Evolutionary conservation across 2,888 invertebrate genomes (phyloP).

Genomic region (Drosophila longiperda): DNA sequence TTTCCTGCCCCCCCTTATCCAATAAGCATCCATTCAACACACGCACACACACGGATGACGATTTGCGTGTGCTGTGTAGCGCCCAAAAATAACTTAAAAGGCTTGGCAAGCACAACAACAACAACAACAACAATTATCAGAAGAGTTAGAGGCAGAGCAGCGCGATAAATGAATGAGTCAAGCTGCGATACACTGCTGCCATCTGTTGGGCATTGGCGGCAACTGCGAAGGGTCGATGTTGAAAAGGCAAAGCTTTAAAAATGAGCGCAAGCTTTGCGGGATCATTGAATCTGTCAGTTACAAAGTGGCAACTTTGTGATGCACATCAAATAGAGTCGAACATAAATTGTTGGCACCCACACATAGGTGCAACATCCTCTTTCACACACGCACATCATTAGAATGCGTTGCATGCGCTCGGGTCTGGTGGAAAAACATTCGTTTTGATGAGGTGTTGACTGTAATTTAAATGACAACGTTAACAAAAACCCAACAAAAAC

Average conservation of each 20-base stretch:
- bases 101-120: slow-evolving; percentile 30
- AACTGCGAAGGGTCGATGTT: slow-evolving; percentile 46
- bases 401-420: slow-evolving; percentile 57
- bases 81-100: slow-evolving; percentile 48
- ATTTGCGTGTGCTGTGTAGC: slow-evolving; percentile 21
- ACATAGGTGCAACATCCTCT: slow-evolving; percentile 54
- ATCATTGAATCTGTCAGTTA: slow-evolving; percentile 46
- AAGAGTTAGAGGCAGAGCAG: slow-evolving; percentile 45
- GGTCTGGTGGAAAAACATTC: slow-evolving; percentile 71
- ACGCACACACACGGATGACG: slow-evolving; percentile 3
- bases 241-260: slow-evolving; percentile 46
- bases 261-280: slow-evolving; percentile 57
- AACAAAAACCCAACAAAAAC: slow-evolving; percentile 7
- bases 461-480: slow-evolving; percentile 71
- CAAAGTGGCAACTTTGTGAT: slow-evolving; percentile 10
- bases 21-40: slow-evolving; percentile 8
- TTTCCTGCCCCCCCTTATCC: background rate
- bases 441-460: slow-evolving; percentile 79
- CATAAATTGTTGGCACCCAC: slow-evolving; percentile 35
- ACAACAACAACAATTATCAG: slow-evolving; percentile 14
- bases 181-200: slow-evolving; percentile 47
- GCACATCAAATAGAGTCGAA: slow-evolving; percentile 23
- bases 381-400: slow-evolving; percentile 42
- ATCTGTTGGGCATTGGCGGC: slow-evolving; percentile 66
- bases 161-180: slow-evolving; percentile 43